Evolutionary conservation across 2,888 invertebrate genomes (phyloP), one percentile per base, ranked within the genome.

Genomic region (Sesamia inferens): DNA sequence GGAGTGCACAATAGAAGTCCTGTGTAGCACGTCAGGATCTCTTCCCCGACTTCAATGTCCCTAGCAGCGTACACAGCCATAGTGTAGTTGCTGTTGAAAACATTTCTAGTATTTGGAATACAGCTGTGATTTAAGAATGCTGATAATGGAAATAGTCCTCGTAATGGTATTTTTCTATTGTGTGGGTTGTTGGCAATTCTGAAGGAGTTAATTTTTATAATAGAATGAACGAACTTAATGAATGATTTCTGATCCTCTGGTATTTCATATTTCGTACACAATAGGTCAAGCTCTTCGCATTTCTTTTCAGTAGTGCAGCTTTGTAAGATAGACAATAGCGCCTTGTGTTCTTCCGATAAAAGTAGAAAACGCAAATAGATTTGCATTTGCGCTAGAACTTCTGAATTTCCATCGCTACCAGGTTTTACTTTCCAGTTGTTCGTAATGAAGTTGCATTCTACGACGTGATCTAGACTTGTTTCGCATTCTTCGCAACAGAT

Each of bases 81-180:
- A 19, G 93, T 90, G 74, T 96, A 94, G 74, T 97, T 90, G 0
- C 91, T 88, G 85, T 95, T 96, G 83, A 97, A 97, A 22, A 96
- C 94, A 87, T 97, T 97, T 77, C 96, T 96, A 0, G 97, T 97
- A 88, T 98, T 98, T 5, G 98, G 97, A 42, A 94, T 89, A 89
- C 98, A 98, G 74, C 95, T 96, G 88, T 98, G 98, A 92, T 98
- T 98, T 81, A 97, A 93, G 79, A 97, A 94, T 55, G 97, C 96
- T 6, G 97, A 97, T 78, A 97, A 89, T 1, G 97, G 97, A 91
- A 97, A 98, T 57, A 98, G 91, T 19, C 97, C 98, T 68, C 97
- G 94, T 68, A 97, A 89, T 75, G 95, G 95, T 63, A 95, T 88
- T 68, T 87, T 92, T 51, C 90, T 94, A 79, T 88, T 91, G 44